Base-by-base conservation (phyloP, 2,113 vertebrate species). In the Galemys pyrenaicus region DNA sequence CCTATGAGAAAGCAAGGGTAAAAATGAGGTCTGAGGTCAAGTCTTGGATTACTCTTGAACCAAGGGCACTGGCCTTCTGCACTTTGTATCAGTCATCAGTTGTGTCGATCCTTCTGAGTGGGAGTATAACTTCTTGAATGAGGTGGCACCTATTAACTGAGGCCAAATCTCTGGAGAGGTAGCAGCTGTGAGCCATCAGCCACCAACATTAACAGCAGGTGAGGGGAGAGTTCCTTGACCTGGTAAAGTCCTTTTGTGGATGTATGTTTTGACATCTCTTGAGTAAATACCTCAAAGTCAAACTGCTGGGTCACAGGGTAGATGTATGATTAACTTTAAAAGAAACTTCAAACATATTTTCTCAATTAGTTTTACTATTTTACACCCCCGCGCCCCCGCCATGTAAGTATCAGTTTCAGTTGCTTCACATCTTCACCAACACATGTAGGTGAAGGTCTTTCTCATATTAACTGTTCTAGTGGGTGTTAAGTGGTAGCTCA, bases 101-200 rank as follows among this genome's bases (percentile, higher is more conserved):
- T 4, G 32, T 73, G 71, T 17, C 37, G 79, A 79, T 46, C 74
- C 71, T 44, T 68, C 16, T 28, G 62, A 56, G 30, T 32, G 6
- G 30, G 24, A 24, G 58, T 81, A 60, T 41, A n/a, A 41, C 35
- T 44, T 86, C n/a, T 65, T n/a, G 20, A 46, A 49, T 20, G n/a
- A 89, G 44, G 56, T 65, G 54, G 74, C 20, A 35, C 85, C 46
- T 32, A 64, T 74, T 56, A 37, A 65, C 46, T 81, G 51, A 87
- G 49, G 46, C 37, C 79, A 49, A 13, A 41, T 16, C 73, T 86
- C 54, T 24, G 9, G 58, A 64, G 74, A 67, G n/a, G 15, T 9
- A 39, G 30, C 91, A 87, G 83, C 91, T 85, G 70, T 68, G 70
- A 73, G 24, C 46, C 58, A 79, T 71, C 79, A 65, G 67, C 49